phyloP scores from a whole-genome alignment of 2,113 vertebrate species.

The Anas platyrhynchos region DNA sequence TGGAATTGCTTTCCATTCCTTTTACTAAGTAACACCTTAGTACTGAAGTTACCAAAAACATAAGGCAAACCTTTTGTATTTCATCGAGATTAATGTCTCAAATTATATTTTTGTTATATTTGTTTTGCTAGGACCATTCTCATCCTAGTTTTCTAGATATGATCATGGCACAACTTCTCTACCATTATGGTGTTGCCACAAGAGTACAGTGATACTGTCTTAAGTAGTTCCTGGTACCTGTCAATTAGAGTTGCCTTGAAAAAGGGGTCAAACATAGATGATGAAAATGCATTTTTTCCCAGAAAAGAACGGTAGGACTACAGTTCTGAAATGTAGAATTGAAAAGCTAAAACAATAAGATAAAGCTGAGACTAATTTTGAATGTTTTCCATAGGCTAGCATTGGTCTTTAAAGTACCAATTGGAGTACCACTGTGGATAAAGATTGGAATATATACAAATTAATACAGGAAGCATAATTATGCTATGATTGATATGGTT shows the following conservation, averaged over 20 bases:
- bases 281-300: not conserved
- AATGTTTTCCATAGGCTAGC: not conserved
- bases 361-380: not conserved
- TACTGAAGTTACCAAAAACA: not conserved
- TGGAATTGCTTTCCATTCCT: not conserved
- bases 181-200: not conserved
- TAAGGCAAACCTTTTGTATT: not conserved
- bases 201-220: not conserved
- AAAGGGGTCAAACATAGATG: not conserved
- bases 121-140: not conserved
- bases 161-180: not conserved
- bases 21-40: not conserved
- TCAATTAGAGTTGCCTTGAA: not conserved
- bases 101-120: not conserved
- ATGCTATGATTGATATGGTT: not conserved
- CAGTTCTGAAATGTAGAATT: not conserved
- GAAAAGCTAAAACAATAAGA: not conserved
- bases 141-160: not conserved
- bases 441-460: not conserved
- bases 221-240: not conserved
- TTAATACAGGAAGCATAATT: not conserved
- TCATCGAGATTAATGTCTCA: not conserved
- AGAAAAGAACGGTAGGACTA: not conserved
- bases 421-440: not conserved
- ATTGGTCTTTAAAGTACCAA: not conserved